Evolutionary conservation across 2,797 vertebrate genomes (phyloP).

Genomic region (Agapornis canus): DNA sequence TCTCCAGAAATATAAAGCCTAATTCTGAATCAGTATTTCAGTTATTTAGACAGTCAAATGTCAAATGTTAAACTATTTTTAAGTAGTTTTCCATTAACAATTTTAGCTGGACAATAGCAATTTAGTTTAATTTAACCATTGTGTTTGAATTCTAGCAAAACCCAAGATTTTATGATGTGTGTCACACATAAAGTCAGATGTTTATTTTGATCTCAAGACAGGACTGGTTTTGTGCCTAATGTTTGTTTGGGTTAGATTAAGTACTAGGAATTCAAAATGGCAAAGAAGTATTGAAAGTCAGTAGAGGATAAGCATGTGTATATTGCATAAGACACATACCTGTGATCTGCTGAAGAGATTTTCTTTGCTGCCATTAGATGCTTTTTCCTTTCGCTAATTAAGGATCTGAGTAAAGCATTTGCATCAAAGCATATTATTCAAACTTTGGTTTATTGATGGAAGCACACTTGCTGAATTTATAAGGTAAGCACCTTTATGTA

Average conservation of each 20-base stretch:
- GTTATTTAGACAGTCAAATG: not conserved
- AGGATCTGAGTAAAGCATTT: not conserved
- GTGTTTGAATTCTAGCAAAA: not conserved
- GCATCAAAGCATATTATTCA: not conserved
- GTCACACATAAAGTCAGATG: not conserved
- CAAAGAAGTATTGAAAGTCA: not conserved
- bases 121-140: not conserved
- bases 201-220: not conserved
- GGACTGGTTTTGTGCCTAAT: not conserved
- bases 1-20: not conserved
- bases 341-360: not conserved
- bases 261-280: not conserved
- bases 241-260: not conserved
- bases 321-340: not conserved
- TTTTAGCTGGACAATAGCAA: not conserved
- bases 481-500: not conserved
- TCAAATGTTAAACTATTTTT: not conserved
- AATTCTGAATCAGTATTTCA: not conserved
- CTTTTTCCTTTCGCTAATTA: not conserved
- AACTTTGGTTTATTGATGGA: not conserved
- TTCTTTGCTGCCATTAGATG: not conserved
- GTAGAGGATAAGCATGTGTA: not conserved
- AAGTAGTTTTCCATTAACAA: not conserved
- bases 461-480: not conserved
- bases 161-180: fast-evolving